A percentile compares a stretch with the other conserved stretches of the same genome.
phyloP scores from a whole-genome alignment of 53 echinoderm and acorn worm genomes.

The Echinometra lucunter region DNA sequence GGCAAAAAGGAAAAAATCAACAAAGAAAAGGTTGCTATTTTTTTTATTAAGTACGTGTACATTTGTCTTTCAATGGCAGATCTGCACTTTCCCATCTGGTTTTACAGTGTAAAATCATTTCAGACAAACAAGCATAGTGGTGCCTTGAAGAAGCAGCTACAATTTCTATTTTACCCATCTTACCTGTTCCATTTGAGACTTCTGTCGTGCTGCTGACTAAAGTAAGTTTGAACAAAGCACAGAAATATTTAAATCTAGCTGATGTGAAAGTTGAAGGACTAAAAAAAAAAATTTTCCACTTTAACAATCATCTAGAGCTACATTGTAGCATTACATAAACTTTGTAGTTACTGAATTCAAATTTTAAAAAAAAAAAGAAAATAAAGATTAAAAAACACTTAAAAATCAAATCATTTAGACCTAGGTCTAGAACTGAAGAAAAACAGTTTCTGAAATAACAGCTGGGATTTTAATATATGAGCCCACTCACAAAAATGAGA shows the following conservation, averaged over 20 bases:
- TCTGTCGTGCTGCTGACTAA: conserved; percentile 5
- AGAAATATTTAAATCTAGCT: background rate
- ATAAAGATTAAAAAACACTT: background rate
- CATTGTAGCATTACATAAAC: no score
- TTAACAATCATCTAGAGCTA: background rate
- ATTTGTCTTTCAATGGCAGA: no score
- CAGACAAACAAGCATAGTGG: background rate
- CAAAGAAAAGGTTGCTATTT: no score
- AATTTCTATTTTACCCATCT: background rate
- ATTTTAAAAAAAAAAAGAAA: background rate
- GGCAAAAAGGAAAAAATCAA: no score
- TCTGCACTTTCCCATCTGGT: no score
- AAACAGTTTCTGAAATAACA: no score
- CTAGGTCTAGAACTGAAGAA: no score
- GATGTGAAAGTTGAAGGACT: background rate
- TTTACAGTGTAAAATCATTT: no score
- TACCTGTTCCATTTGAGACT: conserved; percentile 16
- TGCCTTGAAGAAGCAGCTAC: background rate
- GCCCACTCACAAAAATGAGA: no score
- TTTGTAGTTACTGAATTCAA: no score
- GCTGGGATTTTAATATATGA: no score
- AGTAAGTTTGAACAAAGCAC: conserved; percentile 13
- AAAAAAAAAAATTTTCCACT: background rate
- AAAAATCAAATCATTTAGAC: background rate
- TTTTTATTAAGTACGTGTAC: no score